These are phyloP conservation scores for Oncopeltus fasciatus DNA, from an alignment of 1,140 invertebrate species.

Conservation along the genomic window DNA sequence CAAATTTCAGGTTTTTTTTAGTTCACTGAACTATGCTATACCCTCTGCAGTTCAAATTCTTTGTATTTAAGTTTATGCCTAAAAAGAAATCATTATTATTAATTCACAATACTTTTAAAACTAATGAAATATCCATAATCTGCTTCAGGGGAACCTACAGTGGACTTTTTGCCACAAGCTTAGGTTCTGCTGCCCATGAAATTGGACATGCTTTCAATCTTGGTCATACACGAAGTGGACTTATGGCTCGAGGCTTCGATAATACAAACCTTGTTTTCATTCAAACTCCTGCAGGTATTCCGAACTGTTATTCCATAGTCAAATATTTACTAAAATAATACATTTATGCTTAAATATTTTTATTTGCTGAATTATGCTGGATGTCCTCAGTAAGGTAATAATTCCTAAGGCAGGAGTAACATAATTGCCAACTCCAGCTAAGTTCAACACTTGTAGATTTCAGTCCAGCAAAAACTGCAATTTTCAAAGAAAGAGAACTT, in stretches of 20 bases:
- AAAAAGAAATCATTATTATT: neutral
- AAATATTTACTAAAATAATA: conserved; percentile 25
- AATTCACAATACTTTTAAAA: neutral
- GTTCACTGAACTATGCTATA: too few species aligned
- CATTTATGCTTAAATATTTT: too few species aligned
- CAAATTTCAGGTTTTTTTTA: neutral
- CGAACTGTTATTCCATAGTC: conserved; percentile 5
- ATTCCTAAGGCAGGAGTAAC: too few species aligned
- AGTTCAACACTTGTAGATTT: too few species aligned
- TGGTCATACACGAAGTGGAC: conserved; percentile 75
- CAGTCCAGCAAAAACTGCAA: too few species aligned
- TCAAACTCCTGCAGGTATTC: conserved; percentile 27
- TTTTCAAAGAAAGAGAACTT: too few species aligned
- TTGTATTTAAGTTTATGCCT: too few species aligned
- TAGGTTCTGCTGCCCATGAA: conserved; percentile 89
- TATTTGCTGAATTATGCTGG: too few species aligned
- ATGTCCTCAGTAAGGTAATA: too few species aligned
- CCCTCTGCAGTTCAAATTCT: too few species aligned
- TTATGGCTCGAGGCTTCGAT: conserved; percentile 91
- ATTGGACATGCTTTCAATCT: conserved; percentile 88
- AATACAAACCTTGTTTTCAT: conserved; percentile 63
- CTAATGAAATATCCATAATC: conserved; percentile 10
- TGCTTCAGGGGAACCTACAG: conserved; percentile 57
- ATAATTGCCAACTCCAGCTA: too few species aligned
- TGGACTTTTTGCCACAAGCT: conserved; percentile 77